Evolutionary conservation across 2,113 vertebrate genomes (phyloP).

Genomic region (Malaclemys terrapin): DNA sequence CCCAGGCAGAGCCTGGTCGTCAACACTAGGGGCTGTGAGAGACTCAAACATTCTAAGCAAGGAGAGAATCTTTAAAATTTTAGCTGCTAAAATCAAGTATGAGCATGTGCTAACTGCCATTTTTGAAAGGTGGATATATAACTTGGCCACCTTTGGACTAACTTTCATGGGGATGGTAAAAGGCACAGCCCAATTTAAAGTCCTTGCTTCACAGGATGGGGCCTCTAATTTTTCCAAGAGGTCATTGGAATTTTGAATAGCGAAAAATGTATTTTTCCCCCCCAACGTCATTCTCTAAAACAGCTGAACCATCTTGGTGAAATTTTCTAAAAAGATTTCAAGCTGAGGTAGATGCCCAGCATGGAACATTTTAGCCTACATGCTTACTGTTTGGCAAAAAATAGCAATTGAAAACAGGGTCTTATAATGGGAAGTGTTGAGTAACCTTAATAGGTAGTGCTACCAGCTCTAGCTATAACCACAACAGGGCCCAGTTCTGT

Average conservation of each 20-base stretch:
- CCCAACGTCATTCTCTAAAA: not conserved
- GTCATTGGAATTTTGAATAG: not conserved
- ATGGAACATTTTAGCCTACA: not conserved
- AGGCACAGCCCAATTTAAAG: not conserved
- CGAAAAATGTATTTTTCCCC: not conserved
- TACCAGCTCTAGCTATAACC: not conserved
- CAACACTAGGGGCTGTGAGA: not conserved
- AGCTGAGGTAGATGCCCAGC: not conserved
- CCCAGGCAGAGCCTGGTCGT: not conserved
- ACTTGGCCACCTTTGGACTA: not conserved
- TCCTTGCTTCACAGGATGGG: not conserved
- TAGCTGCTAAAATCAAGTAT: not conserved
- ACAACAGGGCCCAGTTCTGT: not conserved
- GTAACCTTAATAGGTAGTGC: not conserved
- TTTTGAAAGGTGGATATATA: not conserved
- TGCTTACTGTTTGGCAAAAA: accelerated
- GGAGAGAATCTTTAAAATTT: not conserved
- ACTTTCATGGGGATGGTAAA: not conserved
- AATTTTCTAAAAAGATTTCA: not conserved
- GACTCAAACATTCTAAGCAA: not conserved
- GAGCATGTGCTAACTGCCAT: not conserved
- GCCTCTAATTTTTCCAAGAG: not conserved
- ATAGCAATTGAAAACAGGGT: not conserved
- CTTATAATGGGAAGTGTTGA: not conserved
- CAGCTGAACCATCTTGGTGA: not conserved